Evolutionary conservation across 1,140 invertebrate species (phyloP).

Genomic region (Cepaea nemoralis): DNA sequence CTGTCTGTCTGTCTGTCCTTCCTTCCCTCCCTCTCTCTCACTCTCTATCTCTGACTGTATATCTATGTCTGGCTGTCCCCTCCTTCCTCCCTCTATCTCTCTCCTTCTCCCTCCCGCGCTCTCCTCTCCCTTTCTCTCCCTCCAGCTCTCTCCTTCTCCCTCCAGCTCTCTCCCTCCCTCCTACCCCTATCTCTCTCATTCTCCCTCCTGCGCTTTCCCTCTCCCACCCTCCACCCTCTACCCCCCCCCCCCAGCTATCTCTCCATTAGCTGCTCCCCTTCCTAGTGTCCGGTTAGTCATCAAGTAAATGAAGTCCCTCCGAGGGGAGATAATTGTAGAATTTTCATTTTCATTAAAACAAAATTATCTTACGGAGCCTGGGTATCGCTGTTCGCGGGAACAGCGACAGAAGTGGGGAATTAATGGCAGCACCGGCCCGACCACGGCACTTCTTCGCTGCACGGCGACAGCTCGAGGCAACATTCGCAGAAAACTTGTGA

Average conservation of each 20-base stretch:
- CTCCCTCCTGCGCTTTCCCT: not conserved
- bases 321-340: not conserved
- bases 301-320: not conserved
- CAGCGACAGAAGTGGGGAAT: not conserved
- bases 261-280: too few relatives aligned
- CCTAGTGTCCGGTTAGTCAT: conserved; percentile 7
- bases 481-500: not conserved
- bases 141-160: conserved; percentile 3
- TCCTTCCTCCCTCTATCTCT: not conserved
- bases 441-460: not conserved
- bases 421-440: not conserved
- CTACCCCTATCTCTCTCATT: not conserved
- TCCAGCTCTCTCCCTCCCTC: conserved; percentile 1
- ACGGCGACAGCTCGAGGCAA: not conserved
- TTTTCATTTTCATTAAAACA: conserved; percentile 19
- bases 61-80: not conserved
- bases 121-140: not conserved
- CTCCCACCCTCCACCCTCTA: too few relatives aligned
- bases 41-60: conserved; percentile 10
- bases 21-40: too few relatives aligned
- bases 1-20: too few relatives aligned
- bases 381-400: not conserved
- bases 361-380: conserved; percentile 25
- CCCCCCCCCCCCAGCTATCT: too few relatives aligned
- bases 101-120: not conserved